These are phyloP conservation scores for Sciurus vulgaris DNA, from an alignment of 2,797 vertebrate species.

Conservation along the genomic window DNA sequence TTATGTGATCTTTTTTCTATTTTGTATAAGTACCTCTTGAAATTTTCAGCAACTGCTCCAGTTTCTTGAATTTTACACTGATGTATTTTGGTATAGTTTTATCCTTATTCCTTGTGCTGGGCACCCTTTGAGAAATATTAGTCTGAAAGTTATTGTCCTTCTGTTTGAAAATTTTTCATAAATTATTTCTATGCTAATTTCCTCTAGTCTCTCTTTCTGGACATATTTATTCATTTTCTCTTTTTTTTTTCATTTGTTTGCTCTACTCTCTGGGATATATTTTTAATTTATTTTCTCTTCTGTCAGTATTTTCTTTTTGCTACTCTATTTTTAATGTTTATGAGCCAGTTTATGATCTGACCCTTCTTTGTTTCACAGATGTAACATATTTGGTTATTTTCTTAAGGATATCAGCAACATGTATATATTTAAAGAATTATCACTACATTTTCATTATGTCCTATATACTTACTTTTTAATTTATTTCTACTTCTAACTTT, in stretches of 20 bases:
- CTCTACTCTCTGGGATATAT: background rate
- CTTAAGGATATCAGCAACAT: background rate
- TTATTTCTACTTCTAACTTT: background rate
- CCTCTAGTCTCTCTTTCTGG: background rate
- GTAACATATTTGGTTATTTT: background rate
- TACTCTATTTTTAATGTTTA: background rate
- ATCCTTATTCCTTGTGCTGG: background rate
- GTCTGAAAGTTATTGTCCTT: background rate
- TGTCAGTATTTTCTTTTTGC: conserved; percentile 18
- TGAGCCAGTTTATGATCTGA: background rate
- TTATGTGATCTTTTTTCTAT: background rate
- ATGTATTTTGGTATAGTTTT: background rate
- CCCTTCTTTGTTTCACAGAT: background rate
- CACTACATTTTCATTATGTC: background rate
- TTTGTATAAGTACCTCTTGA: background rate
- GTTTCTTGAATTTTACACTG: conserved; percentile 13
- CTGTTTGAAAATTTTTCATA: background rate
- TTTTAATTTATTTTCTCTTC: background rate
- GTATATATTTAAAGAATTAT: background rate
- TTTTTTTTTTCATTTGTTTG: conserved; percentile 44
- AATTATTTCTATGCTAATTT: conserved; percentile 26
- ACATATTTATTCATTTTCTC: background rate
- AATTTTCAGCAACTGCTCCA: background rate
- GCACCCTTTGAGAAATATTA: background rate
- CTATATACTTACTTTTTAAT: background rate